phyloP scores from a whole-genome alignment of 30 jellyfish, hydroid and myxozoan species.

The Cassiopea xamachana region DNA sequence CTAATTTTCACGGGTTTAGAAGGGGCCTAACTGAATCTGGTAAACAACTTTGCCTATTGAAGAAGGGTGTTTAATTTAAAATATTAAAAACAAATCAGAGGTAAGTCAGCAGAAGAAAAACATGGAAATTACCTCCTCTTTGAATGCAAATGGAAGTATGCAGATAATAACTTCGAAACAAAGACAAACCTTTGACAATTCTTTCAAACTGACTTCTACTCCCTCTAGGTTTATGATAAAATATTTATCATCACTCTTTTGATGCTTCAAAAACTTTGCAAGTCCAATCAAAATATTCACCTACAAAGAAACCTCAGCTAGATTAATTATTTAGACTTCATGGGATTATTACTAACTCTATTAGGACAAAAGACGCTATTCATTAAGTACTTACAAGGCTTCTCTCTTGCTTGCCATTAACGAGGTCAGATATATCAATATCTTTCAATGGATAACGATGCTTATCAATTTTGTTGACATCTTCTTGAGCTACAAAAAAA shows the following conservation, averaged over 20 bases:
- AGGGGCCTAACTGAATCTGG: too few relatives aligned
- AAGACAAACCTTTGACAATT: slow-evolving; percentile 35
- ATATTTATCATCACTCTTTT: slow-evolving; percentile 19
- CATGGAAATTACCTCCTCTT: too few relatives aligned
- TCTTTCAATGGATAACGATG: slow-evolving; percentile 85
- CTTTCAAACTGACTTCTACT: slow-evolving; percentile 6
- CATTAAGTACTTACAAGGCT: slow-evolving; percentile 16
- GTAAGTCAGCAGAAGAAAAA: too few relatives aligned
- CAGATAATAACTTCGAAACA: background rate
- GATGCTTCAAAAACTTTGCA: slow-evolving; percentile 35
- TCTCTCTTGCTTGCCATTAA: slow-evolving; percentile 35
- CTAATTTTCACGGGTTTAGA: background rate
- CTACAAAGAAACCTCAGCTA: background rate
- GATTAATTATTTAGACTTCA: too few relatives aligned
- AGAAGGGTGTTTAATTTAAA: too few relatives aligned
- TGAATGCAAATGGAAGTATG: too few relatives aligned
- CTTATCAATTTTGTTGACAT: slow-evolving; percentile 64
- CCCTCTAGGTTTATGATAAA: slow-evolving; percentile 57
- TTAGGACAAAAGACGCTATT: background rate
- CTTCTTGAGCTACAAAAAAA: slow-evolving; percentile 36
- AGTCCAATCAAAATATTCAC: slow-evolving; percentile 31
- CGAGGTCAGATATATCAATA: slow-evolving; percentile 58
- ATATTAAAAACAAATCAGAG: too few relatives aligned
- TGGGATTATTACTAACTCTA: background rate
- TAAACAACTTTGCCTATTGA: too few relatives aligned